Base-by-base conservation (phyloP, 2,888 invertebrate genomes). In the Heterodera filipjevi region DNA sequence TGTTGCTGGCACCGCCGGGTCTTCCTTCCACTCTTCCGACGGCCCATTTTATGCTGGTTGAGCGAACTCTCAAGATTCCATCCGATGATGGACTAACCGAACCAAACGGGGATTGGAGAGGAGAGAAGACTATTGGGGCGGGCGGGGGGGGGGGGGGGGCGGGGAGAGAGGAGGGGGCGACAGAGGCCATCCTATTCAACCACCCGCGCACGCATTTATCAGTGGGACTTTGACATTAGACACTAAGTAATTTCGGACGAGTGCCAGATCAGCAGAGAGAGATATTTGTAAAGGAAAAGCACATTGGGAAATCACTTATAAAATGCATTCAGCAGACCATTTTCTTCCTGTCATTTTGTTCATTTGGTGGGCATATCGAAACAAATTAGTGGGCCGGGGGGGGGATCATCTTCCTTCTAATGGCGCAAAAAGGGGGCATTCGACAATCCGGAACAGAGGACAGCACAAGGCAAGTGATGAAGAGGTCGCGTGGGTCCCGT, bases 1-100 rank as follows among this genome's bases (percentile, higher is more conserved):
- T 59, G 59, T 59, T 59, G n/a, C 59, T 59, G 59, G 59, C 59
- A 59, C 59, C 59, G 59, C 59, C 59, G 59, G n/a, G n/a, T 59
- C 49, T 49, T 14, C 5, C 59, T 59, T 6, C 12, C 59, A 27
- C n/a, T 53, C 53, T 22, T 27, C 59, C n/a, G 59, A 59, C 59
- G 59, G 59, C 59, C 27, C n/a, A 27, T 59, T 49, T 59, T 59
- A 59, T 59, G 59, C n/a, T 59, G 59, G 59, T 59, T 59, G 59
- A 59, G 59, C 59, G 59, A 59, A 59, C 59, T 59, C 53, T 59
- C 59, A 59, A 59, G 59, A 59, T 59, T 59, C 59, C 59, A 12
- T 59, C 59, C n/a, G 27, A 59, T 59, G 59, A 59, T 59, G 59
- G 59, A 59, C 59, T 59, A 59, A 27, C 59, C 59, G 59, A 59